phyloP scores from a whole-genome alignment of 37 sponge, comb jelly and placozoan genomes.

The Trichoplax adhaerens region DNA sequence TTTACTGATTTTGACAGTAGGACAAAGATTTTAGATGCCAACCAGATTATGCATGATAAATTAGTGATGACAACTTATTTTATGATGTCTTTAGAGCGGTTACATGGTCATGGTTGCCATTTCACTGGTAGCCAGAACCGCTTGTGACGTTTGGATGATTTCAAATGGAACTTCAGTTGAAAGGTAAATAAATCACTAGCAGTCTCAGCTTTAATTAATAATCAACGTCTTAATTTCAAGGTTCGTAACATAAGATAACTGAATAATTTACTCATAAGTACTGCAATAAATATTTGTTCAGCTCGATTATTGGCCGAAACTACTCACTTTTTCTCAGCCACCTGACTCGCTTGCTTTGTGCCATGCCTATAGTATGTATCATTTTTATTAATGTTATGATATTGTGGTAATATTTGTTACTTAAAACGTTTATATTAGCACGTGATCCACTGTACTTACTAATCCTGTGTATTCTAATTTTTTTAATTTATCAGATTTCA shows the following conservation, averaged over 20 bases:
- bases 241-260: background rate
- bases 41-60: too few species aligned
- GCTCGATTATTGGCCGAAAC: conserved; percentile 71
- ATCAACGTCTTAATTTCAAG: background rate
- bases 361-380: conserved; percentile 70
- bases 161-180: conserved; percentile 79
- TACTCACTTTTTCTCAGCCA: too few species aligned
- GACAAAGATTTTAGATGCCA: too few species aligned
- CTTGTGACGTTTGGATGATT: conserved; percentile 89
- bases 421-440: background rate
- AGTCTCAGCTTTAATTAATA: background rate
- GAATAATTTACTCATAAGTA: background rate
- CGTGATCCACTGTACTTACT: background rate
- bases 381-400: background rate
- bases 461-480: too few species aligned
- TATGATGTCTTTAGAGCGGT: conserved; percentile 20
- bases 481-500: conserved; percentile 30
- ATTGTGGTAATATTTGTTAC: background rate
- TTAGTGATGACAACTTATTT: too few species aligned
- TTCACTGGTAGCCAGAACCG: conserved; percentile 58
- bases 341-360: conserved; percentile 6
- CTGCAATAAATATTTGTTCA: background rate
- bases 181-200: conserved; percentile 20
- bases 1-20: too few species aligned
- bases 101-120: conserved; percentile 61